Evolutionary conservation across 2,888 invertebrate genomes (phyloP), one percentile per base, ranked within the genome.

Genomic region (Pseudococcus viburni): DNA sequence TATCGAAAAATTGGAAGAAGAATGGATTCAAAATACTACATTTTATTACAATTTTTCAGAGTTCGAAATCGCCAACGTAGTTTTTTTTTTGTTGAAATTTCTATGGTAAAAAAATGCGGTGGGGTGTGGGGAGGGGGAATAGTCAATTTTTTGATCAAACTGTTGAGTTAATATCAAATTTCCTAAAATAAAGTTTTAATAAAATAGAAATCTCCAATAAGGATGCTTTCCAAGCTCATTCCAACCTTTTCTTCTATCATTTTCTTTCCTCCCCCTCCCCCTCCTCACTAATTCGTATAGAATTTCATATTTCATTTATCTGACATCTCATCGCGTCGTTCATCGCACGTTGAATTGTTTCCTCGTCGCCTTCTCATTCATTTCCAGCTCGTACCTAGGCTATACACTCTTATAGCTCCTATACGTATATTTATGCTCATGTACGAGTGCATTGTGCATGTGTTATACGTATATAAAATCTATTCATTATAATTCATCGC

Each of bases 401-500:
- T 46, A 46, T 46, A 8, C 48, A 5, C 9, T 42, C 42, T 6
- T 42, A 7, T 42, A 42, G 42, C 0, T 42, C 42, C 5, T 42
- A 42, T 51, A 51, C 46, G 8, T 15, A 51, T 51, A 9, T 51
- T 55, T 55, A n/a, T 55, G 55, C 48, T 42, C 42, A 42, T 51
- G 51, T 51, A 51, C 15, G 51, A 51, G n/a, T 55, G 55, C 55
- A 55, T 55, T n/a, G 55, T 55, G 55, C n/a, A 33, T 33, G 33
- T 73, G 39, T 73, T 33, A 5, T 73, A 12, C 12, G 73, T 73
- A 33, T 19, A 55, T 55, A 19, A 83, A 46, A 42, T 46, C 46
- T 83, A n/a, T 42, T 83, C 80, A 46, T 83, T 83, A 39, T 83
- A 46, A 83, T 46, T 83, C 42, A 42, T 42, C 80, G 22, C 80